phyloP scores from a whole-genome alignment of 2,888 invertebrate species.

The Resseliella maxima region DNA sequence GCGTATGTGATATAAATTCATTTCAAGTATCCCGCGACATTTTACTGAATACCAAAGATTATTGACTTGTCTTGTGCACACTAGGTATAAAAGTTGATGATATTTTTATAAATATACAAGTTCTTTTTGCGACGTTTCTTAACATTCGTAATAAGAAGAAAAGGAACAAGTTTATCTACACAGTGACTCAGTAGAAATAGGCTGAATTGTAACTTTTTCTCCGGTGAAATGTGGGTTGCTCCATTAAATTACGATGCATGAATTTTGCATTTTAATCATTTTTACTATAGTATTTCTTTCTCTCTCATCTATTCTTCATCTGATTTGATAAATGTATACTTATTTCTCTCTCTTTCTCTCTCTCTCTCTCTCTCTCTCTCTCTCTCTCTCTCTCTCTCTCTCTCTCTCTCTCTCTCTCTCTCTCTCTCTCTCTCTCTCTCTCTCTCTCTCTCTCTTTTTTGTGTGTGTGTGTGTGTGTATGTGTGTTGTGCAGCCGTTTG shows the following conservation, averaged over 20 bases:
- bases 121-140: constrained; percentile 11
- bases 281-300: not conserved
- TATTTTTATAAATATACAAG: not conserved
- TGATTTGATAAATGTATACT: no score
- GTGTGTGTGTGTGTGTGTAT: no score
- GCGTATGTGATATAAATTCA: no score
- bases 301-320: no score
- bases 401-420: not conserved
- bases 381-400: no score
- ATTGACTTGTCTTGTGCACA: not conserved
- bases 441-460: no score
- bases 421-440: no score
- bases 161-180: not conserved
- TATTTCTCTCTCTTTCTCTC: no score
- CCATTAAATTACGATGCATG: constrained; percentile 24
- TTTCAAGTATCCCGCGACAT: no score
- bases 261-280: constrained; percentile 32
- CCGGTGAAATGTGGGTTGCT: not conserved
- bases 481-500: not conserved
- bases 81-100: no score
- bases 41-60: no score
- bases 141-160: not conserved
- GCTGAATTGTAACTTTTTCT: not conserved
- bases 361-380: not conserved
- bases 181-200: not conserved